Evolutionary conservation across 1,140 invertebrate genomes (phyloP), one percentile per base, ranked within the genome.

Genomic region (Semibalanus balanoides): DNA sequence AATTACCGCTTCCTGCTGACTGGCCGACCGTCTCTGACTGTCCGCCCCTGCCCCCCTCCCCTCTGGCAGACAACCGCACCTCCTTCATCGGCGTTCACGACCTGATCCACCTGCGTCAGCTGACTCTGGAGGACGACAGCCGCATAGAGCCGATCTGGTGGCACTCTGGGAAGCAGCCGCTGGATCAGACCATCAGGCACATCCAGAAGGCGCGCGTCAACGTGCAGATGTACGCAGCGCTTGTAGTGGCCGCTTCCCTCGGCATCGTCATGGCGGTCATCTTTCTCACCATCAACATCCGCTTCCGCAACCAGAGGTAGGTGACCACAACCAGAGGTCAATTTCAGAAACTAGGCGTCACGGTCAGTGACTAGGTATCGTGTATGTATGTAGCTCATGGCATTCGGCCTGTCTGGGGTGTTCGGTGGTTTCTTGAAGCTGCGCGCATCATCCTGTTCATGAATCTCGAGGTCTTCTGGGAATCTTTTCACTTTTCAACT

Each of bases 231-330:
- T 96, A 97, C 77, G 83, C 84, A 69, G 88, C 92, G n/a, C 89
- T 98, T 77, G 91, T 94, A 27, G 89, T 92, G 73, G 88, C 93
- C 35, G 92, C 96, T 0, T 89, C 92, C n/a, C 84, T 95, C 31
- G 96, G 97, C 29, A 96, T 99, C 77, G 86, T 97, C 30, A 88
- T 98, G 81, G 93, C 96, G 7, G 88, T 90, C n/a, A 87, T 93
- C 73, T 99, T 99, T 84, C 88, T 99, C n/a, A 89, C 90, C 74
- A 93, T 99, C 82, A 99, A 99, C 84, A 96, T 99, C 79, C 92
- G 90, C 81, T 98, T 93, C 84, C 88, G 97, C 78, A 96, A 98
- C 86, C 96, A 99, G 86, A 92, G 95, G 92, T 96, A 85, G 84
- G 82, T 78, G 30, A 70, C 73, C 74, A 1, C 29, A 22, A 74